phyloP scores from a whole-genome alignment of 2,888 invertebrate genomes.

The Drosophila longiperda region DNA sequence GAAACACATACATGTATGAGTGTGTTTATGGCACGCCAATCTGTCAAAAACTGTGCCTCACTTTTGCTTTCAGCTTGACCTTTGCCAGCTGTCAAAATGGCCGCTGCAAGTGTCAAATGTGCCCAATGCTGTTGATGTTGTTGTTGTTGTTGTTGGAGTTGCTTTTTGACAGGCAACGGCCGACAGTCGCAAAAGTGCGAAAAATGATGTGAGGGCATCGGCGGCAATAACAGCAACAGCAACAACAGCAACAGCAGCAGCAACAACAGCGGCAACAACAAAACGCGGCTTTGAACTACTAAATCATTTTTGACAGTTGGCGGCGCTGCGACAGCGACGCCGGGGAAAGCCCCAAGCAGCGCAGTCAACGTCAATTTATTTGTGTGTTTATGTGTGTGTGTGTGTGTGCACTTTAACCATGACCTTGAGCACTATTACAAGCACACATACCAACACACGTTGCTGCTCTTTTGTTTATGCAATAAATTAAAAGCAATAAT shows the following conservation, averaged over 20 bases:
- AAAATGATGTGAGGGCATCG: slow-evolving; percentile 45
- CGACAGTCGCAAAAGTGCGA: slow-evolving; percentile 56
- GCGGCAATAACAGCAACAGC: slow-evolving; percentile 22
- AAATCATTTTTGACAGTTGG: slow-evolving; percentile 81
- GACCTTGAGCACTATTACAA: slow-evolving; percentile 75
- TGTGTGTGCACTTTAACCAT: slow-evolving; percentile 67
- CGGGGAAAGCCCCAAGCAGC: slow-evolving; percentile 77
- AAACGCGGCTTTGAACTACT: slow-evolving; percentile 82
- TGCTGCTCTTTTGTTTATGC: slow-evolving; percentile 76
- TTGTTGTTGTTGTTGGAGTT: slow-evolving; percentile 47
- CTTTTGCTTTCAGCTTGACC: slow-evolving; percentile 78
- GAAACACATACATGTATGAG: background rate
- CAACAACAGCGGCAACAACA: slow-evolving; percentile 46
- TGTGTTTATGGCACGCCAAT: slow-evolving; percentile 53
- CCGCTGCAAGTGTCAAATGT: slow-evolving; percentile 65
- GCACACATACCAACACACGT: slow-evolving; percentile 42
- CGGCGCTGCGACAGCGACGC: slow-evolving; percentile 67
- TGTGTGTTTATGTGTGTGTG: slow-evolving; percentile 32
- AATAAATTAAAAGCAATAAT: slow-evolving; percentile 84
- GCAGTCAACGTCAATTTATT: slow-evolving; percentile 50
- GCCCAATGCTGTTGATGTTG: slow-evolving; percentile 10
- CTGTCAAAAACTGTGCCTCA: slow-evolving; percentile 77
- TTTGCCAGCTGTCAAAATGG: slow-evolving; percentile 78
- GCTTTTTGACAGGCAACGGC: slow-evolving; percentile 64
- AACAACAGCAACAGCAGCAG: slow-evolving; percentile 17